phyloP scores from a whole-genome alignment of 2,797 vertebrate species.

The Sebastes trivittatus region DNA sequence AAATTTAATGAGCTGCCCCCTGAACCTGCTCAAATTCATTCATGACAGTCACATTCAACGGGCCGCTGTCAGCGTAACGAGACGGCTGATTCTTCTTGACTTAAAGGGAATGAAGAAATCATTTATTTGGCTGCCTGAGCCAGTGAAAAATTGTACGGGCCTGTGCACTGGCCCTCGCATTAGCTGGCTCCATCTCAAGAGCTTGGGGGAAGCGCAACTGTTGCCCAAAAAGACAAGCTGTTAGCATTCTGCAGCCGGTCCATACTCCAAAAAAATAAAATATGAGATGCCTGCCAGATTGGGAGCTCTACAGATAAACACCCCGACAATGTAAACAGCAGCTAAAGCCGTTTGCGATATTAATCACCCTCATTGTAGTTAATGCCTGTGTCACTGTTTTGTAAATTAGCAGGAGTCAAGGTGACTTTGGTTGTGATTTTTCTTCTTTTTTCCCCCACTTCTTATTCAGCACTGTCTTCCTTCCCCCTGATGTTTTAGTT shows the following conservation, averaged over 20 bases:
- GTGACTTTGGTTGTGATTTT: constrained; percentile 72
- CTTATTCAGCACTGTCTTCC: constrained; percentile 33
- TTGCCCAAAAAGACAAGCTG: constrained; percentile 46
- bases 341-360: constrained; percentile 46
- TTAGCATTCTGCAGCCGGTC: constrained; percentile 27
- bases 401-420: constrained; percentile 65
- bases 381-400: constrained; percentile 45
- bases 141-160: constrained; percentile 3
- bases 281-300: constrained; percentile 38
- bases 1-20: constrained; percentile 70
- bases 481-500: constrained; percentile 62
- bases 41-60: constrained; percentile 40
- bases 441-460: constrained; percentile 5
- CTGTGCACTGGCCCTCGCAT: constrained; percentile 1
- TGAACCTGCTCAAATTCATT: constrained; percentile 60
- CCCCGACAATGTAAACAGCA: constrained; percentile 54
- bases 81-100: constrained; percentile 34
- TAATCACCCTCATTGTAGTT: constrained; percentile 54
- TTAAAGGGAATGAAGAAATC: constrained; percentile 33
- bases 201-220: constrained; percentile 18
- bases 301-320: constrained; percentile 41
- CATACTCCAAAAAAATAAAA: constrained; percentile 26
- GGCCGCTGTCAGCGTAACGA: constrained; percentile 47
- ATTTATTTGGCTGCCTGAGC: constrained; percentile 34
- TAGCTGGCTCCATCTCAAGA: constrained; percentile 47